Base-by-base conservation (phyloP, 2,888 invertebrate species). In the Drosophila anomalata region DNA sequence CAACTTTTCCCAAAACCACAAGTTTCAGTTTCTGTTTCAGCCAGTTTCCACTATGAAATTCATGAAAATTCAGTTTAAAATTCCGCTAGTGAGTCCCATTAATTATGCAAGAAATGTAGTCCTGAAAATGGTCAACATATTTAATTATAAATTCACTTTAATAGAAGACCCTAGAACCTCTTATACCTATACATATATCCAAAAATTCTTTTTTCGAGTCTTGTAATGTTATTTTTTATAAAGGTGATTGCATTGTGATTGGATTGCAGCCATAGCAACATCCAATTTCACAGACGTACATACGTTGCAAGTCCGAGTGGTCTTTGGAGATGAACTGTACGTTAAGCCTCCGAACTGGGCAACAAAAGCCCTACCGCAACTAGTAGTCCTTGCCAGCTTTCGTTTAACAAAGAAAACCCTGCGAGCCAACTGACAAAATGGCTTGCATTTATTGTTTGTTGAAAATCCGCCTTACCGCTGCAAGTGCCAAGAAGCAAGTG, bases 391-490 rank as follows among this genome's bases (percentile, higher is more conserved):
- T 36, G 36, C 36, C 36, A 29, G 29, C 29, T 29, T 29, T 29
- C 29, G 29, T 29, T 29, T 9, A 7, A 20, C 42, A 22, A n/a
- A 22, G 46, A n/a, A 39, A 55, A 71, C 68, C 72, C 62, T 78
- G 63, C 53, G 42, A 41, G 2, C 36, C 29, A 55, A 60, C 75
- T 77, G 75, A 75, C 61, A 59, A 77, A 77, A 77, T 77, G 73
- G 75, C 73, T 70, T 66, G 50, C 31, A 56, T 48, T 77, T 75
- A 79, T 72, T 73, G 61, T 24, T 44, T 42, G 61, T 65, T 62
- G 59, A 74, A 80, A 81, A 79, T 73, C 71, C 52, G 70, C 55
- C 61, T 50, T 73, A 75, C 79, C 78, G 67, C 78, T 78, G 46
- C 80, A 63, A 56, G 58, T 53, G 73, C 59, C 52, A 51, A 56